Evolutionary conservation across 2,113 vertebrate genomes (phyloP).

Genomic region (Dendropsophus ebraccatus): DNA sequence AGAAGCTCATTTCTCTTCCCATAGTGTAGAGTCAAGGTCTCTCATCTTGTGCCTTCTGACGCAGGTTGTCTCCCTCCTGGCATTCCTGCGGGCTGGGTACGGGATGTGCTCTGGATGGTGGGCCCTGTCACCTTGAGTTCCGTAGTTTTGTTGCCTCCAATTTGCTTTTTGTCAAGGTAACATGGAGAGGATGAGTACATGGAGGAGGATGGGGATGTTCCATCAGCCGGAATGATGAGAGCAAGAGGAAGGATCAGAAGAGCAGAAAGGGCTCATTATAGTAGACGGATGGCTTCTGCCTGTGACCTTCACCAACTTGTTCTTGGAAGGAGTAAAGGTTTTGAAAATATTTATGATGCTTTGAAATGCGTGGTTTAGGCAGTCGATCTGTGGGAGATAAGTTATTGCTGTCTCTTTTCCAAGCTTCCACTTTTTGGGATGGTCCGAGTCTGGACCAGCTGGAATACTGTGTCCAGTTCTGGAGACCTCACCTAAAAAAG

Average conservation of each 20-base stretch:
- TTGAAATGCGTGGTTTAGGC: neutral
- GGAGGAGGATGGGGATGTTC: slow-evolving; percentile 53
- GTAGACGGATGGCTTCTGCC: slow-evolving; percentile 62
- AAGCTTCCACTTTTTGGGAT: no score
- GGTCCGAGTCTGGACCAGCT: no score
- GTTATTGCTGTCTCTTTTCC: neutral
- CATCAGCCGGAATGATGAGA: neutral
- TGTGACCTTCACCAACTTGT: slow-evolving; percentile 65
- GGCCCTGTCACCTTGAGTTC: slow-evolving; percentile 64
- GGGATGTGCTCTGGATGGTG: slow-evolving; percentile 61
- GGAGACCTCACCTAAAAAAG: neutral
- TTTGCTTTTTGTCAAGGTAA: slow-evolving; percentile 56
- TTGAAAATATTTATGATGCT: slow-evolving; percentile 5
- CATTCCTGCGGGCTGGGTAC: slow-evolving; percentile 61
- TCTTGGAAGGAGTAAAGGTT: neutral
- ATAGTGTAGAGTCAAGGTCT: slow-evolving; percentile 66
- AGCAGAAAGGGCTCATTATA: slow-evolving; percentile 55
- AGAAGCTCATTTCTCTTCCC: slow-evolving; percentile 56
- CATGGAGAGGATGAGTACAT: slow-evolving; percentile 14
- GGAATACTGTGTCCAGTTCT: no score
- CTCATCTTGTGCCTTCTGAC: slow-evolving; percentile 59
- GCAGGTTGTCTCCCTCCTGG: slow-evolving; percentile 63
- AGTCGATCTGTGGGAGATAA: neutral
- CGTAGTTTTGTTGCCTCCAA: neutral
- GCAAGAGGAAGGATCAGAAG: fast-evolving